Evolutionary conservation across 2,113 vertebrate species (phyloP).

Genomic region (Aptenodytes forsteri): DNA sequence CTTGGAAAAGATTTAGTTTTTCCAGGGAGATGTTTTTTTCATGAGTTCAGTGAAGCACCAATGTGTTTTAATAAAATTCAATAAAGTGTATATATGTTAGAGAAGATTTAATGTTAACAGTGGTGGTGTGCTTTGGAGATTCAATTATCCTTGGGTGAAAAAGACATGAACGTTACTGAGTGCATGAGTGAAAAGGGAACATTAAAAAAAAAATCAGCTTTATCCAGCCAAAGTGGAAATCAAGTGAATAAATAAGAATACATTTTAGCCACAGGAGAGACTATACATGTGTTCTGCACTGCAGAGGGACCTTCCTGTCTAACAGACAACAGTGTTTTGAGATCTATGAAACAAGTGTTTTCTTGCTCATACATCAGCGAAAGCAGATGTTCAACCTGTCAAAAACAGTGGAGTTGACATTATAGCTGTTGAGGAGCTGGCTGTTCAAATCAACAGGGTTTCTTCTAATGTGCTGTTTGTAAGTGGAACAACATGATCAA

Average conservation of each 20-base stretch:
- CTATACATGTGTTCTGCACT: not conserved
- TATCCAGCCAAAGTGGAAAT: not conserved
- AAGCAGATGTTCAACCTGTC: slow-evolving; percentile 17
- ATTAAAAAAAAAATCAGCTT: not conserved
- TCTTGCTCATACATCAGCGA: not conserved
- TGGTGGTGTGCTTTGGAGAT: not conserved
- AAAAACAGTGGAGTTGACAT: not conserved
- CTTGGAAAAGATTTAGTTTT: not conserved
- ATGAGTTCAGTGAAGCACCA: not conserved
- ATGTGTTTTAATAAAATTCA: slow-evolving; percentile 8
- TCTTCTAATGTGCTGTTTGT: not conserved
- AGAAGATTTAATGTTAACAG: slow-evolving; percentile 17
- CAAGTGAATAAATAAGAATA: not conserved
- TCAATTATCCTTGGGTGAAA: not conserved
- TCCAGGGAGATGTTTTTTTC: not conserved
- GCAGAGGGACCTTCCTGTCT: not conserved
- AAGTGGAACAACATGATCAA: not conserved
- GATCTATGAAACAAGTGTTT: not conserved
- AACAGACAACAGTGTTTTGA: not conserved
- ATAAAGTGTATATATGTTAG: not conserved
- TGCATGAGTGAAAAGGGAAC: not conserved
- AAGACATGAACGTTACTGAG: not conserved
- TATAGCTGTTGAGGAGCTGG: not conserved
- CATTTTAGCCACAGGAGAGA: not conserved
- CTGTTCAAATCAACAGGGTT: not conserved